Base-by-base conservation (phyloP, 2,888 invertebrate species). In the Xanthorhoe designata region DNA sequence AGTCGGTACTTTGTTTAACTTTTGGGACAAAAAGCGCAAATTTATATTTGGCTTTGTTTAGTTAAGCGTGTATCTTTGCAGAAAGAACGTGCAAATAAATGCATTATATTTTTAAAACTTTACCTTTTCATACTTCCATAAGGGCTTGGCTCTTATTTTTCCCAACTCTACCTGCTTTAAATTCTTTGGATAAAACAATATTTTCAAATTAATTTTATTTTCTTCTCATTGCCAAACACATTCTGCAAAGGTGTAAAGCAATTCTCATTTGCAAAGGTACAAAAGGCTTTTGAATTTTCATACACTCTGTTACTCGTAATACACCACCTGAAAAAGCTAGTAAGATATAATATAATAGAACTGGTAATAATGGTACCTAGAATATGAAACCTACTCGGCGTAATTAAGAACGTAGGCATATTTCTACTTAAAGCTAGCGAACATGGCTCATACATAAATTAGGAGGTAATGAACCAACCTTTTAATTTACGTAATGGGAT, bases 401-500 rank as follows among this genome's bases (percentile, higher is more conserved):
- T 56, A 56, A 45, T 47, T 56, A 56, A 58, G 50, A 13, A 50
- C 50, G 45, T 49, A 18, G 32, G 18, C 61, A 53, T 59, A 51
- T 50, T 51, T 45, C 45, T 49, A 17, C 51, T 6, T 56, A 62
- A 56, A 51, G 50, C 42, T 35, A 13, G 24, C 52, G 32, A 32
- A 29, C 50, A 51, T 57, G 45, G 18, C 32, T 24, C 42, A 6
- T 32, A 32, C 32, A 59, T 64, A 47, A 57, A 51, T 60, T 56
- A 55, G 45, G 10, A 5, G 17, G 51, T 10, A 19, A 29, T 50
- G 32, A 13, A 19, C 32, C 7, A 52, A 50, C 54, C 17, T 54
- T 60, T 51, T 56, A 24, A 57, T 57, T 65, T 56, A 51, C 61
- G 24, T 56, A 47, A 60, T 65, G 42, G 35, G 29, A 51, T 51